Conservation (phyloP, 2,113 vertebrate species). For the Tachuris rubrigastra region DNA sequence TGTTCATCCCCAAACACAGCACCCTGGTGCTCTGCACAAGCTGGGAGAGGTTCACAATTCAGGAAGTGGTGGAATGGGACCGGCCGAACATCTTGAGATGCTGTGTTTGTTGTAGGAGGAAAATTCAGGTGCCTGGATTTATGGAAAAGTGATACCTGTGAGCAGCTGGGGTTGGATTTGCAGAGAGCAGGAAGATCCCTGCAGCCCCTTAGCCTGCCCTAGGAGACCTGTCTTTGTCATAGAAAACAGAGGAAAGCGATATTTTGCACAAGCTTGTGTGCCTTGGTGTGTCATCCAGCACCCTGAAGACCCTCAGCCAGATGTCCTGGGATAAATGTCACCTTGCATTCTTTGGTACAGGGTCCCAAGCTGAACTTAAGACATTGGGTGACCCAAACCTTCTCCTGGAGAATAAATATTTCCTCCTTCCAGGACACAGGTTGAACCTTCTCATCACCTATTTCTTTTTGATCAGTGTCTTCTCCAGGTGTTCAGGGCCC, state of each 20-base stretch:
- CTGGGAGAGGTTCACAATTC: neutral
- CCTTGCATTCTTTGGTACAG: neutral
- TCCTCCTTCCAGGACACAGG: neutral
- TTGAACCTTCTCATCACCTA: neutral
- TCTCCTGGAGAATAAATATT: neutral
- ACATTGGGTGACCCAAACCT: neutral
- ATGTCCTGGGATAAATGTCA: neutral
- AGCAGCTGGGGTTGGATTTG: neutral
- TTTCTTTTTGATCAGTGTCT: neutral
- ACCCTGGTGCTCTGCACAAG: rapidly evolving
- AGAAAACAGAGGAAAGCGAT: neutral
- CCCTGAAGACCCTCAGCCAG: neutral
- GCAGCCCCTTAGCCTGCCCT: neutral
- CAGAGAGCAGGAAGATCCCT: neutral
- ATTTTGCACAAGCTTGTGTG: rapidly evolving
- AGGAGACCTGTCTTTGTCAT: too few relatives aligned
- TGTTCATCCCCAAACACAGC: neutral
- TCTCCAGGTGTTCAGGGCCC: neutral
- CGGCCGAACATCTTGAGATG: neutral
- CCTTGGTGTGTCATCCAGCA: neutral
- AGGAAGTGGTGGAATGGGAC: neutral
- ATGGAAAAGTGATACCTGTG: rapidly evolving
- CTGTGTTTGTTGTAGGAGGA: rapidly evolving
- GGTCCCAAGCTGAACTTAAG: neutral
- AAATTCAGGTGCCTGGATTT: neutral